Evolutionary conservation across 1,140 invertebrate genomes (phyloP), one percentile per base, ranked within the genome.

Genomic region (Epicauta chinensis): DNA sequence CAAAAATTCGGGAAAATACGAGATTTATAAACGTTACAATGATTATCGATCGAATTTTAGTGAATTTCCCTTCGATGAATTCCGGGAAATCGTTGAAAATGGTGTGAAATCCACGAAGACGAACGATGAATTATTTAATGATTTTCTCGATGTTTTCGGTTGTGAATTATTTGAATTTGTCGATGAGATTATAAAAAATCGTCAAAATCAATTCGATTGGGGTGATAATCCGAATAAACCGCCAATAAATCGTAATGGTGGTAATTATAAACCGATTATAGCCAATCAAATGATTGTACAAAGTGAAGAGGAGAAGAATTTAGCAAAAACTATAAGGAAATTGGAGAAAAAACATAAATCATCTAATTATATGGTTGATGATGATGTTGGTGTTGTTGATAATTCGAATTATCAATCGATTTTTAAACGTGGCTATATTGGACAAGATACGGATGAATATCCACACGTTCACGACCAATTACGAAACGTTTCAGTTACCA

Each of bases 121-220:
- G 32, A 79, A 83, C 64, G 82, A 88, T 62, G 86, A 88, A 64
- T 69, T 93, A 49, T 87, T 94, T 66, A 89, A 86, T 73, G 89
- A 93, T 69, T 70, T 97, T 5, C 87, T 95, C 72, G 92, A 96
- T 59, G 70, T 95, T 13, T 75, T 89, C 46, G 91, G 93, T 4
- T 93, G 86, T 73, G 89, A 94, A 60, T 75, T 89, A 59, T 87
- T 97, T 69, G 88, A 92, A 61, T 77, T 96, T 32, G 87, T 95
- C 39, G 78, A 84, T 62, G 80, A 82, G 38, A 72, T 96, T 41
- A 73, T 97, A 6, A 75, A 83, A 62, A 79, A 93, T 68, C 75
- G 87, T 51, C 66, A 75, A 13, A 75, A 77, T 36, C 81, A 51
- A 35, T 61, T 66, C 11, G 55, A 64, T 53, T 66, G 56, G 40